Evolutionary conservation across 2,113 vertebrate genomes (phyloP).

Genomic region (Alethe castanea): DNA sequence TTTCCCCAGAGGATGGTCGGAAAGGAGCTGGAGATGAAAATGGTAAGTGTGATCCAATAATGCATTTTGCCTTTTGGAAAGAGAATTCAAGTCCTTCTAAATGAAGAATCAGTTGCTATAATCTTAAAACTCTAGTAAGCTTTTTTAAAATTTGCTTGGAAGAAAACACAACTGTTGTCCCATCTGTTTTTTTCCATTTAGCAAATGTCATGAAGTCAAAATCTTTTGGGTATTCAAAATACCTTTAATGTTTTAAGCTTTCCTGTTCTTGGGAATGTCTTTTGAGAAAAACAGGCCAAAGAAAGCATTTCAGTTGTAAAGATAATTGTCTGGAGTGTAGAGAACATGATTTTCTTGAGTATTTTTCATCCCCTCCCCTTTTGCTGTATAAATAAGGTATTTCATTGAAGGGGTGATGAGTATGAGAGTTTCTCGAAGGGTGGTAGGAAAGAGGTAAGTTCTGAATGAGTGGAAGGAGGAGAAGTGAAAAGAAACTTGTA

Average conservation of each 20-base stretch:
- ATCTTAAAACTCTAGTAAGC: not conserved
- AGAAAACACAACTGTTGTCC: not conserved
- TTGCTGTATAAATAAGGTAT: not conserved
- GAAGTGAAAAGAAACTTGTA: not conserved
- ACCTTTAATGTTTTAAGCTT: not conserved
- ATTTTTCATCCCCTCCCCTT: not conserved
- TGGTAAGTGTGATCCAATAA: constrained; percentile 74
- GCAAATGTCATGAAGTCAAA: not conserved
- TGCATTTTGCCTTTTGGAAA: not conserved
- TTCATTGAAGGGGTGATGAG: not conserved
- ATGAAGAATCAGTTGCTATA: not conserved
- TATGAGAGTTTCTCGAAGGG: not conserved
- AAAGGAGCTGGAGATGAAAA: constrained; percentile 91
- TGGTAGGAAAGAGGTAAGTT: not conserved
- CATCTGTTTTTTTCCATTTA: not conserved
- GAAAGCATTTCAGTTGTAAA: not conserved
- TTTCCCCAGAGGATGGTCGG: constrained; percentile 86
- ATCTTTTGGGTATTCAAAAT: not conserved
- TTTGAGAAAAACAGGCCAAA: not conserved
- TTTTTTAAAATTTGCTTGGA: not conserved
- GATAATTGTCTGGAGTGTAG: not conserved
- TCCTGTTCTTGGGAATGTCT: not conserved
- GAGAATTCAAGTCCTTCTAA: not conserved
- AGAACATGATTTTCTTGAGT: not conserved
- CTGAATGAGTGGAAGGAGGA: not conserved